Evolutionary conservation across 2,888 invertebrate species (phyloP).

Genomic region (Ophioninae sp.): DNA sequence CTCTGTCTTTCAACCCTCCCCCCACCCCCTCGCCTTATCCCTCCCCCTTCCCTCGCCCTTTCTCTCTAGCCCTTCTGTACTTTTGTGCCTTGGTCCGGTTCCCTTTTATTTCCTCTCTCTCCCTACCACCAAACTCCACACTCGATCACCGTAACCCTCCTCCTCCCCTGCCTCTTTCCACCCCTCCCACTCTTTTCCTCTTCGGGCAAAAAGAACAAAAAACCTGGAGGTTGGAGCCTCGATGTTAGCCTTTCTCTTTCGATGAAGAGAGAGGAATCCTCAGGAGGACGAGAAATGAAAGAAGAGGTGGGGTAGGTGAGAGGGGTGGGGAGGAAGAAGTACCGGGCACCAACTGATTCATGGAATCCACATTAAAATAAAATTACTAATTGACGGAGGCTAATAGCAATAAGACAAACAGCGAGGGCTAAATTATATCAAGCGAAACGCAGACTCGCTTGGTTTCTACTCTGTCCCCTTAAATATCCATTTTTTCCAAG

Average conservation of each 20-base stretch:
- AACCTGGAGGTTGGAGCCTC: slow-evolving; percentile 21
- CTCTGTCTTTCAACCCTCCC: slow-evolving; percentile 37
- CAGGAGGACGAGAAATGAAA: neutral
- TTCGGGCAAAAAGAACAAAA: neutral
- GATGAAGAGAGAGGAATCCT: slow-evolving; percentile 21
- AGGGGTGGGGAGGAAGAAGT: slow-evolving; percentile 59
- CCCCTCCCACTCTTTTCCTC: neutral
- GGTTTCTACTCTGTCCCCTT: neutral
- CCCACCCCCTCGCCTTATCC: slow-evolving; percentile 24
- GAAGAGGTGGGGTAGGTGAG: neutral
- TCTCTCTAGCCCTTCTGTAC: slow-evolving; percentile 24
- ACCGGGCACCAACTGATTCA: slow-evolving; percentile 71
- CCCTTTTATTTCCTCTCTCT: slow-evolving; percentile 42
- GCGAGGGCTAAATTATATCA: slow-evolving; percentile 79
- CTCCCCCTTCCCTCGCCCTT: slow-evolving; percentile 36
- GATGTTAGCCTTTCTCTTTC: slow-evolving; percentile 47
- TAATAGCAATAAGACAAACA: slow-evolving; percentile 81
- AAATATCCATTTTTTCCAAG: too few species aligned
- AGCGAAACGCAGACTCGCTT: slow-evolving; percentile 78
- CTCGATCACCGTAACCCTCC: slow-evolving; percentile 34
- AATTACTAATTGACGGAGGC: slow-evolving; percentile 80
- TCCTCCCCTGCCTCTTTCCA: neutral
- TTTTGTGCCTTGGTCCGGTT: slow-evolving; percentile 22
- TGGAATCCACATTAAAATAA: slow-evolving; percentile 80
- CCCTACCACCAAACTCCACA: slow-evolving; percentile 13